phyloP scores from a whole-genome alignment of 2,888 invertebrate genomes.

The Leptarthrus brevirostris region DNA sequence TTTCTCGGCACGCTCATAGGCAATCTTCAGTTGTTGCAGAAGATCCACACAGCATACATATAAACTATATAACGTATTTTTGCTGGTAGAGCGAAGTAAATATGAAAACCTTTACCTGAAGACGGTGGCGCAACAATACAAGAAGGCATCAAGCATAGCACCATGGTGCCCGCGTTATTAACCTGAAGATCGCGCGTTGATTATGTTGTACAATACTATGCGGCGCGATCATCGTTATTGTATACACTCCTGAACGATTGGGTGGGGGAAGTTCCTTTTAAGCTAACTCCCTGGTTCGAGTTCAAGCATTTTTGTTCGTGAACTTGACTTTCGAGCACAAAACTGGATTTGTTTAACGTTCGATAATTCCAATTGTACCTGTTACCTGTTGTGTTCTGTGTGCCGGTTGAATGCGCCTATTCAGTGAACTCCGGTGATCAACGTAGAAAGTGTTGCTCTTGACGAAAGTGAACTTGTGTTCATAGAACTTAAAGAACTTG shows the following conservation, averaged over 20 bases:
- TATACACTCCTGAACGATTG: conserved; percentile 42
- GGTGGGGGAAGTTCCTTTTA: conserved; percentile 63
- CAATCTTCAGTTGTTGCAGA: background rate
- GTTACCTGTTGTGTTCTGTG: conserved; percentile 10
- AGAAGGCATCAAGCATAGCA: background rate
- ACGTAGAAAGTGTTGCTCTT: conserved; percentile 25
- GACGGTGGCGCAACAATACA: conserved; percentile 10
- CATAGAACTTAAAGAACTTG: conserved; percentile 20
- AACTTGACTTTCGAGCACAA: conserved; percentile 63
- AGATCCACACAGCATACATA: background rate
- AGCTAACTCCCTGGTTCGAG: conserved; percentile 61
- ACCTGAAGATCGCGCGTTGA: conserved; percentile 46
- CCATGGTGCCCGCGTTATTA: conserved; percentile 19
- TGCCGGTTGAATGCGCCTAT: conserved; percentile 33
- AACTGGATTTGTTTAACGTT: background rate
- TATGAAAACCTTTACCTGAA: background rate
- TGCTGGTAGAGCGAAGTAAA: background rate
- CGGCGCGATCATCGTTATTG: conserved; percentile 12
- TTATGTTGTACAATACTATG: conserved; percentile 44
- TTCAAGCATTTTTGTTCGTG: conserved; percentile 63
- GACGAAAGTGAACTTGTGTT: conserved; percentile 39
- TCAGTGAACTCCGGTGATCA: conserved; percentile 26
- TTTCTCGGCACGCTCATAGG: background rate
- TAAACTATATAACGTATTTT: too few species aligned
- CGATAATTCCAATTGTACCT: background rate